Conservation (phyloP, 2,888 invertebrate species). For the Eupithecia subfuscata region DNA sequence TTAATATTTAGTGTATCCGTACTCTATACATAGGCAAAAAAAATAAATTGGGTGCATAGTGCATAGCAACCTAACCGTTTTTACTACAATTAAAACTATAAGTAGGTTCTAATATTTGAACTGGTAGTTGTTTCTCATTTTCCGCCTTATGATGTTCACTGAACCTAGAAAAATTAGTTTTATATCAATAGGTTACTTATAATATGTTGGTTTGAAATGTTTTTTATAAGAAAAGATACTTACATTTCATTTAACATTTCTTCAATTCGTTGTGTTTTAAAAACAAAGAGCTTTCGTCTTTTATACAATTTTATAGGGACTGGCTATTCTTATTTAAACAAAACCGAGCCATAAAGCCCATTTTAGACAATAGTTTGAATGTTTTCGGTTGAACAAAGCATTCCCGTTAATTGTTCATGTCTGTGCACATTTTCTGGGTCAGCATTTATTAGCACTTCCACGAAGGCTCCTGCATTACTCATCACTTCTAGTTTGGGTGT, state of each 20-base stretch:
- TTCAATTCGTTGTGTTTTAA: background rate
- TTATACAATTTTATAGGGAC: constrained; percentile 25
- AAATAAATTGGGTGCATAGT: no score
- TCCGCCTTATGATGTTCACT: background rate
- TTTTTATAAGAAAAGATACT: background rate
- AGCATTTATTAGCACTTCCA: constrained; percentile 61
- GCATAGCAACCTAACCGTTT: background rate
- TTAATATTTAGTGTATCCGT: no score
- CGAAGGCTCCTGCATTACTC: constrained; percentile 53
- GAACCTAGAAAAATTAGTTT: background rate
- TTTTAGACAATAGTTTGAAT: constrained; percentile 45
- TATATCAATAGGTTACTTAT: background rate
- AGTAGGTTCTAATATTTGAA: background rate
- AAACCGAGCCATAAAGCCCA: constrained; percentile 39
- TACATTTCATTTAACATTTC: background rate
- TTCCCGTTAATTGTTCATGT: constrained; percentile 67
- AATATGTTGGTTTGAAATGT: background rate
- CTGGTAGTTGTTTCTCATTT: background rate
- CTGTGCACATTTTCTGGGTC: constrained; percentile 65
- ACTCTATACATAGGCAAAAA: background rate
- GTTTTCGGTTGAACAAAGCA: constrained; percentile 55
- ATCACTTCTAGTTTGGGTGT: constrained; percentile 41
- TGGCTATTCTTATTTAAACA: constrained; percentile 32
- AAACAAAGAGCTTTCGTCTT: background rate
- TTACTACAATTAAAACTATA: background rate